phyloP scores from a whole-genome alignment of 2,797 vertebrate species.

The Sebastes miniatus region DNA sequence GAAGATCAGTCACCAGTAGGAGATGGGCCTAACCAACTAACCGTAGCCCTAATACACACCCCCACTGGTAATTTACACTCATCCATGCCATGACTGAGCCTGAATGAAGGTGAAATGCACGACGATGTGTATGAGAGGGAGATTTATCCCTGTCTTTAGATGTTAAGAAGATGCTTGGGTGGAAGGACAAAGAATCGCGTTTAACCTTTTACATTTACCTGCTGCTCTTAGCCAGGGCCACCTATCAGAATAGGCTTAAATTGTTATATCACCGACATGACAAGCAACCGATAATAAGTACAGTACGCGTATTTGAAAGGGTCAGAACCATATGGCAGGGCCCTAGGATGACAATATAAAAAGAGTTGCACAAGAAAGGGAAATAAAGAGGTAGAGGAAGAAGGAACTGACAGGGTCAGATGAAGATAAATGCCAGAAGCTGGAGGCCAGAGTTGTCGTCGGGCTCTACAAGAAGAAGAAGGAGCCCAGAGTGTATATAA shows the following conservation, averaged over 20 bases:
- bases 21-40: conserved; percentile 54
- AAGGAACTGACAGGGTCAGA: conserved; percentile 60
- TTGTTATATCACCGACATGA: conserved; percentile 38
- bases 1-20: conserved; percentile 55
- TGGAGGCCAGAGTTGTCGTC: conserved; percentile 49
- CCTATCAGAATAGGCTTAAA: conserved; percentile 33
- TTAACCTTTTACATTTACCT: conserved; percentile 54
- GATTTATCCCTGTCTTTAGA: conserved; percentile 54
- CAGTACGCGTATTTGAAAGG: conserved; percentile 18
- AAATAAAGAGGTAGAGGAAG: conserved; percentile 52
- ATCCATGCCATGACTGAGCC: conserved; percentile 26
- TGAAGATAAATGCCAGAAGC: conserved; percentile 64
- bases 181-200: conserved; percentile 55
- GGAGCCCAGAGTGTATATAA: conserved; percentile 5
- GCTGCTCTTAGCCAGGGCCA: conserved; percentile 23
- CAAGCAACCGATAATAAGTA: conserved; percentile 46
- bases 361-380: conserved; percentile 39
- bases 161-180: conserved; percentile 41
- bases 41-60: conserved; percentile 43
- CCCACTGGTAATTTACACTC: conserved; percentile 49
- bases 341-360: conserved; percentile 24
- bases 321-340: conserved; percentile 31
- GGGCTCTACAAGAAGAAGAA: conserved; percentile 29
- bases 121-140: conserved; percentile 28
- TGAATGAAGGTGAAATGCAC: conserved; percentile 56